Percentiles rank a stretch among this genome's conserved stretches.
These are phyloP conservation scores for Toxostoma redivivum DNA, from an alignment of 2,113 vertebrate species.

Conservation along the genomic window DNA sequence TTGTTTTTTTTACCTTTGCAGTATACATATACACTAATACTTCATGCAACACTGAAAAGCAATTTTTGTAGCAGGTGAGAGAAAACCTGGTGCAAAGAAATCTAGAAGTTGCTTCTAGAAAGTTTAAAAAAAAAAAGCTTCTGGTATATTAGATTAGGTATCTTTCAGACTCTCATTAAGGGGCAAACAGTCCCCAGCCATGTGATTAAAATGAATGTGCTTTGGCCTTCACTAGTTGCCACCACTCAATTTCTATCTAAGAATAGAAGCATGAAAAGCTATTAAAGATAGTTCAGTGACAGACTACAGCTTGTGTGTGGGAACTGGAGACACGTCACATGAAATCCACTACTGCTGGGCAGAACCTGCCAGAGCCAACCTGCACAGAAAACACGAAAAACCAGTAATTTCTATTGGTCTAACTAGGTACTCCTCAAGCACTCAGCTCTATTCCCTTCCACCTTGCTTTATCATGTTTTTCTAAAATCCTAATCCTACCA, in stretches of 20 bases:
- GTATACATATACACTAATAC: neutral
- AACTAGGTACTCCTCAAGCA: neutral
- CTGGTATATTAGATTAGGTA: neutral
- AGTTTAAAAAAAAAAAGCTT: neutral
- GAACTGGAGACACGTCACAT: slow-evolving; percentile 31
- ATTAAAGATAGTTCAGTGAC: slow-evolving; percentile 57
- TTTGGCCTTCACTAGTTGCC: slow-evolving; percentile 48
- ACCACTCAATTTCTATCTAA: slow-evolving; percentile 59
- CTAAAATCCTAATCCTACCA: neutral
- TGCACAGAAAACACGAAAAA: slow-evolving; percentile 17
- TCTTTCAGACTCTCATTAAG: slow-evolving; percentile 6
- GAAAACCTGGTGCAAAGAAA: neutral
- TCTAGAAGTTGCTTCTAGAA: neutral
- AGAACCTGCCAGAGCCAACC: slow-evolving; percentile 8
- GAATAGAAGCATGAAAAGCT: slow-evolving; percentile 55
- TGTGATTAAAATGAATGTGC: slow-evolving; percentile 24
- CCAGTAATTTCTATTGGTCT: neutral
- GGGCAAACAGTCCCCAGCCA: neutral
- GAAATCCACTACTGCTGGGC: slow-evolving; percentile 19
- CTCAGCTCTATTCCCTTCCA: neutral
- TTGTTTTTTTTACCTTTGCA: neutral
- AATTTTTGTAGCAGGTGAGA: neutral
- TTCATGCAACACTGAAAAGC: neutral
- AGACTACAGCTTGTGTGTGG: slow-evolving; percentile 56
- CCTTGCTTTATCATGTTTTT: neutral